Base-by-base conservation (phyloP, 2,113 vertebrate genomes). In the Balaenoptera acutorostrata region DNA sequence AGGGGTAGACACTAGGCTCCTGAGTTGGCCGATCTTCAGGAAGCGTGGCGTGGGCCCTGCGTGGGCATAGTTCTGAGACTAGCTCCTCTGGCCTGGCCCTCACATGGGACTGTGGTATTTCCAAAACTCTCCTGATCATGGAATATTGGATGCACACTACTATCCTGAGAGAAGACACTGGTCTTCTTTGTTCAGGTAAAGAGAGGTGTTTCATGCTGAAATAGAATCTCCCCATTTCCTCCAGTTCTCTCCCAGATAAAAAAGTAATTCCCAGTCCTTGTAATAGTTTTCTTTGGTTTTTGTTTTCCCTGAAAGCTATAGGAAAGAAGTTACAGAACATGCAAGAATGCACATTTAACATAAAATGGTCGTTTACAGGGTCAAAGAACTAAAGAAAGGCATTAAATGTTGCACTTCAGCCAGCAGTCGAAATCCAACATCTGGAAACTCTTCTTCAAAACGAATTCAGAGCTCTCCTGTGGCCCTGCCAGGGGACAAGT, bases 301-400 rank as follows among this genome's bases (percentile, higher is more conserved):
- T 87, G n/a, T 85, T 88, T 87, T 74, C 81, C 49, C 46, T 95
- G 77, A 85, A 95, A 68, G 36, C 82, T 96, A 23, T 88, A 91
- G 77, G 59, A 95, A 87, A 92, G 33, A 57, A 80, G 59, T 88
- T 81, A 23, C 15, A 93, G 55, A 81, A 69, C 21, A 27, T 72
- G 21, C 33, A 77, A n/a, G 39, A 93, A 84, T 66, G 55, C 8
- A 78, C 15, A 72, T n/a, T 92, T 97, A 96, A 90, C 49, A 61
- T 96, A 36, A 64, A 89, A 85, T 49, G 41, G 14, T 98, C 59
- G 9, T 98, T 98, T 96, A 89, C 93, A 99, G 99, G 96, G 99
- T 99, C 59, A 99, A 99, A 96, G 99, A 99, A 95, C 96, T 99
- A 93, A 99, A 98, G 97, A 99, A 98, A 98, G 98, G 99, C 64